Percentiles rank a stretch among this genome's conserved stretches.
phyloP scores from a whole-genome alignment of 2,888 invertebrate genomes.

The Folsomia candida region DNA sequence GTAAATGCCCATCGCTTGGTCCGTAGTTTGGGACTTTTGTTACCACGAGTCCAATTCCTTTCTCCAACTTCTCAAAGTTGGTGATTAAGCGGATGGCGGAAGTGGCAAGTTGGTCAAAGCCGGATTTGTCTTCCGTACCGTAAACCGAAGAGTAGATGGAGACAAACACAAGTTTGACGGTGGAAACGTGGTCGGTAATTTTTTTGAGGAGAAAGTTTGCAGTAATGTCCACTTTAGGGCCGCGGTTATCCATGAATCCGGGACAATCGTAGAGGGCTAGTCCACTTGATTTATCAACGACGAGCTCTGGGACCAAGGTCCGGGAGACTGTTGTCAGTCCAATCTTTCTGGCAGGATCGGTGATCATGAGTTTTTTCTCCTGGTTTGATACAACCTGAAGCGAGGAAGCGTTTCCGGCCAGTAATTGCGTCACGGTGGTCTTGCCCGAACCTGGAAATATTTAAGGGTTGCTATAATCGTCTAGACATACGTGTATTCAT shows the following conservation, averaged over 20 bases:
- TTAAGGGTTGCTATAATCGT: too few relatives aligned
- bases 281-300: background rate
- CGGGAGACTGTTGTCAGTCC: background rate
- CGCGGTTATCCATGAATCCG: slow-evolving; percentile 3
- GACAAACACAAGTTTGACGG: background rate
- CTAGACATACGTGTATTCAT: too few relatives aligned
- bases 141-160: too few relatives aligned
- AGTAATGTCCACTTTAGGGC: background rate
- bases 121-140: too few relatives aligned
- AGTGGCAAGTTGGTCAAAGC: too few relatives aligned
- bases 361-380: background rate
- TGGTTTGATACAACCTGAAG: background rate
- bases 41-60: background rate
- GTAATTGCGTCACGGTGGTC: background rate
- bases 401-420: background rate
- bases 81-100: too few relatives aligned
- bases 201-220: background rate
- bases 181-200: background rate
- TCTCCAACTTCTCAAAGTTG: background rate
- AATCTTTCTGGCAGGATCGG: background rate
- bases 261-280: background rate
- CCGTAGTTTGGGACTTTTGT: background rate
- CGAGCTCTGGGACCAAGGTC: background rate
- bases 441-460: slow-evolving; percentile 5
- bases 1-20: background rate